Percentiles rank a stretch among this genome's conserved stretches.
These are phyloP conservation scores for Nasonia oneida DNA, from an alignment of 2,888 invertebrate genomes.

Conservation along the genomic window DNA sequence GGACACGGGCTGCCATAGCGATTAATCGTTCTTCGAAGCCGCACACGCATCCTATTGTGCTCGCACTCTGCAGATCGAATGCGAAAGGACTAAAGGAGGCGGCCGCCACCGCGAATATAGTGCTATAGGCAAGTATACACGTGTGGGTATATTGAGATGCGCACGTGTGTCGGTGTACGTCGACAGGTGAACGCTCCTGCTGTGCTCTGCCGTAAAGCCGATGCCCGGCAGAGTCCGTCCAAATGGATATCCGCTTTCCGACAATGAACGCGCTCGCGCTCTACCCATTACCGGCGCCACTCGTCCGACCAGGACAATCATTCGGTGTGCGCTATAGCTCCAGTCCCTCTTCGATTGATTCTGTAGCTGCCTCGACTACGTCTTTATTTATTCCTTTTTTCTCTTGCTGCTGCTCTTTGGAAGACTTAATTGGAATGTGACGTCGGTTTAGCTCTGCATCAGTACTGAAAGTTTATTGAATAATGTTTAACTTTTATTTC, in stretches of 20 bases:
- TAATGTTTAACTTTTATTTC: too few species aligned
- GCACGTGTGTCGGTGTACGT: neutral
- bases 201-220: constrained; percentile 32
- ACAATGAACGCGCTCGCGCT: constrained; percentile 31
- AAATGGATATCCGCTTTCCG: constrained; percentile 60
- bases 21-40: constrained; percentile 17
- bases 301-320: constrained; percentile 36
- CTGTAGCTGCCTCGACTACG: neutral
- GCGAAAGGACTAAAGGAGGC: neutral
- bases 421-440: too few species aligned
- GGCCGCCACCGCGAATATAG: neutral
- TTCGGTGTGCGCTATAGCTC: neutral
- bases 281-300: constrained; percentile 27
- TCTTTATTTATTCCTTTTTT: neutral
- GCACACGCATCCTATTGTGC: neutral
- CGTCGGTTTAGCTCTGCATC: too few species aligned
- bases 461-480: too few species aligned
- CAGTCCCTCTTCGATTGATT: neutral
- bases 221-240: constrained; percentile 5
- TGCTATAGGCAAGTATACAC: neutral
- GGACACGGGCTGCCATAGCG: neutral
- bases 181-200: constrained; percentile 52
- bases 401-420: too few species aligned
- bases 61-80: constrained; percentile 23
- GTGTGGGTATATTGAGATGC: neutral